Evolutionary conservation across 2,797 vertebrate genomes (phyloP).

Genomic region (Bradypodion pumilum): DNA sequence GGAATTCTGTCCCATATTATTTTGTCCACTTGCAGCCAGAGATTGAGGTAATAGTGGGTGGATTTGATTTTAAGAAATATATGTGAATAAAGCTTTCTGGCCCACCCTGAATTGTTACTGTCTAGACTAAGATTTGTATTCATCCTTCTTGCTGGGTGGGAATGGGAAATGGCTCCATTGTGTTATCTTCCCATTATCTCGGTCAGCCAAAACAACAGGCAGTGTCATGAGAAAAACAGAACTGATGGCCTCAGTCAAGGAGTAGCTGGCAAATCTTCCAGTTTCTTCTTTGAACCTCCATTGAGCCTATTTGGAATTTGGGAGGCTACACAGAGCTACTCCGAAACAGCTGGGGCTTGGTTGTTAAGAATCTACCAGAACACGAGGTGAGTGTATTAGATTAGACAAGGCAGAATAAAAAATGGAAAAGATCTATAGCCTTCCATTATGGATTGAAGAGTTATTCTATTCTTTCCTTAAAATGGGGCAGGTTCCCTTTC

Average conservation of each 20-base stretch:
- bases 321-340: background rate
- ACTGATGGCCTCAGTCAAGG: background rate
- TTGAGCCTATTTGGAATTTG: background rate
- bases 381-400: no score
- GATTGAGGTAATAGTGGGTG: constrained; percentile 45
- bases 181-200: background rate
- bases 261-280: accelerated
- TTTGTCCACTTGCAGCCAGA: constrained; percentile 26
- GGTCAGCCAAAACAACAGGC: constrained; percentile 34
- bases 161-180: constrained; percentile 6
- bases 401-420: no score
- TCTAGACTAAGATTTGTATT: background rate
- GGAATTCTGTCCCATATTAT: constrained; percentile 50
- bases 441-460: no score
- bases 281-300: background rate
- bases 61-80: background rate
- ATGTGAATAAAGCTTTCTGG: constrained; percentile 16
- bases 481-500: background rate
- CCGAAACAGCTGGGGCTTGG: background rate
- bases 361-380: background rate
- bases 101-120: constrained; percentile 6
- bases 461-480: no score
- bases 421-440: no score
- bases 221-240: background rate
- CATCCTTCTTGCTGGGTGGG: constrained; percentile 48